phyloP scores from a whole-genome alignment of 2,797 vertebrate genomes.

The Coregonus sp. region DNA sequence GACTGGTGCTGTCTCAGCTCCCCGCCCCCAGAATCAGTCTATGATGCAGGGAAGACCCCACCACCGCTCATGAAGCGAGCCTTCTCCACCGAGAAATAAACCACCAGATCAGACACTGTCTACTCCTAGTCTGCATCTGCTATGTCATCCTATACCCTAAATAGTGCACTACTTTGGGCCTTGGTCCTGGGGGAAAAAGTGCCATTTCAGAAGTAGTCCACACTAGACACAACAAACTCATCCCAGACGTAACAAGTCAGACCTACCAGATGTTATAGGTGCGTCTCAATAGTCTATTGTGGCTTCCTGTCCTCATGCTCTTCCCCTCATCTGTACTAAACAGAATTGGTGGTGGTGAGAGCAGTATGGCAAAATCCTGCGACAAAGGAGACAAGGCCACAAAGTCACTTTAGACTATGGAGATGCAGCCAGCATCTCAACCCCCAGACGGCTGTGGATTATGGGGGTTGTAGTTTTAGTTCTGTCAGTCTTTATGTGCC shows the following conservation, averaged over 20 bases:
- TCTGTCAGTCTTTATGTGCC: background rate
- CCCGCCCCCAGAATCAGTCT: conserved; percentile 89
- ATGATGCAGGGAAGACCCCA: conserved; percentile 87
- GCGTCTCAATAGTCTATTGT: background rate
- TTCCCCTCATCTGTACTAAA: background rate
- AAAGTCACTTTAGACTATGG: background rate
- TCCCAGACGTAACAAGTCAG: background rate
- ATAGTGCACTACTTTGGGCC: background rate
- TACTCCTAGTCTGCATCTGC: background rate
- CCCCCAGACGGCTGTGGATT: background rate
- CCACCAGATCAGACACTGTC: too few species aligned
- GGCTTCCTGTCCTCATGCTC: background rate
- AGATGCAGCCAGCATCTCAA: conserved; percentile 5
- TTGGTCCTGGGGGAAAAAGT: background rate
- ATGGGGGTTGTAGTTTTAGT: background rate
- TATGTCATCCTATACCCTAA: background rate
- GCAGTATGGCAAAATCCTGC: background rate
- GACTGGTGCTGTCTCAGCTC: conserved; percentile 95
- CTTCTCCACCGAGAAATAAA: conserved; percentile 94
- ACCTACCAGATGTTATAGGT: background rate
- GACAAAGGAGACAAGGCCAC: background rate
- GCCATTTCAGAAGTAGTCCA: background rate
- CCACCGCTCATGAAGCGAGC: conserved; percentile 94
- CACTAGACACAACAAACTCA: background rate
- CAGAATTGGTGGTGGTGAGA: background rate